Conservation (phyloP, 2,113 vertebrate genomes). For the Perognathus longimembris region DNA sequence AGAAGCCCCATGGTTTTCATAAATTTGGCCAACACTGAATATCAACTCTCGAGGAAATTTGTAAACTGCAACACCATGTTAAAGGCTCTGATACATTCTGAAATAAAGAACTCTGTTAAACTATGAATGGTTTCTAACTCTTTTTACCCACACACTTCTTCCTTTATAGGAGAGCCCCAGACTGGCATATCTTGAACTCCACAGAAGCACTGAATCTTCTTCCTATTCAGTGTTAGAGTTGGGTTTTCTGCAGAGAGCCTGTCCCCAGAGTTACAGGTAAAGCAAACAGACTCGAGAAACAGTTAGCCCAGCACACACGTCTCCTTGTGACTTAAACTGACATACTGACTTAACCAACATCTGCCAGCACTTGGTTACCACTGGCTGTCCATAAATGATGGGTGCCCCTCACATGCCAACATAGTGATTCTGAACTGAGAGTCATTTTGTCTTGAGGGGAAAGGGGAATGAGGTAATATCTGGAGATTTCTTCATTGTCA, state of each 20-base stretch:
- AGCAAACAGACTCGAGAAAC: not conserved
- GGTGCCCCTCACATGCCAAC: not conserved
- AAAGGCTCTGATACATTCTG: not conserved
- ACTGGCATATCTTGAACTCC: not conserved
- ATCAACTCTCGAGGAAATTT: not conserved
- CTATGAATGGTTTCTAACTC: not conserved
- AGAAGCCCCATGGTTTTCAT: not conserved
- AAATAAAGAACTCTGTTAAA: not conserved
- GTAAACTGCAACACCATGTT: not conserved
- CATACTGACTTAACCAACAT: not conserved
- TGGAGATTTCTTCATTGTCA: not conserved
- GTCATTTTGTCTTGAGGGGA: not conserved
- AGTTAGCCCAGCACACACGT: not conserved
- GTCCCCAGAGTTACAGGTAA: not conserved
- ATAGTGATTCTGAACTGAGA: not conserved
- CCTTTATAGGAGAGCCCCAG: not conserved
- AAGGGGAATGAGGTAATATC: not conserved
- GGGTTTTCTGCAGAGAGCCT: slow-evolving; percentile 3
- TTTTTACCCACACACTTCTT: not conserved
- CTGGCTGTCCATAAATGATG: not conserved
- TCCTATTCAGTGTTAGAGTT: not conserved
- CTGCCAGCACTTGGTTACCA: not conserved
- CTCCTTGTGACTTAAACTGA: not conserved
- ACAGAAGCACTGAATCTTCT: not conserved
- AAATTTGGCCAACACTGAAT: slow-evolving; percentile 1